Evolutionary conservation across 2,888 invertebrate genomes (phyloP).

Genomic region (Euclidia mi): DNA sequence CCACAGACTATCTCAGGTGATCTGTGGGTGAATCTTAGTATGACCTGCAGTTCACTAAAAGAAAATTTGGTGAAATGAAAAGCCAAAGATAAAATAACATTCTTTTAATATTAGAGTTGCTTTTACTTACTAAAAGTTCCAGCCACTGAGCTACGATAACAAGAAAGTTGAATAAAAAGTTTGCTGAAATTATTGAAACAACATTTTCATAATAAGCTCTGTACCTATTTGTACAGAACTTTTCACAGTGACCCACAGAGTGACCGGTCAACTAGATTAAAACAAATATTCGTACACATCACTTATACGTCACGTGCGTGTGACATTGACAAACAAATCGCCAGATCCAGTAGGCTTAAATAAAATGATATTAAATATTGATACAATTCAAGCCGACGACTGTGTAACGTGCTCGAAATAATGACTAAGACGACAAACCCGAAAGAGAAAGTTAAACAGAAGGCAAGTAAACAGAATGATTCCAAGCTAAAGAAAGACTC

Average conservation of each 20-base stretch:
- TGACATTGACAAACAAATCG: conserved; percentile 44
- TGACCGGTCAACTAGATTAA: conserved; percentile 49
- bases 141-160: too few relatives aligned
- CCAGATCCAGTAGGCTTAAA: conserved; percentile 58
- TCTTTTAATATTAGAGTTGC: too few relatives aligned
- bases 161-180: too few relatives aligned
- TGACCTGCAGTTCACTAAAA: too few relatives aligned
- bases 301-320: conserved; percentile 22
- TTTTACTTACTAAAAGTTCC: too few relatives aligned
- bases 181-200: too few relatives aligned
- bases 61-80: too few relatives aligned
- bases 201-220: neutral
- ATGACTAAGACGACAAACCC: conserved; percentile 63
- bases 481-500: conserved; percentile 47
- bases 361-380: conserved; percentile 38
- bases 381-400: conserved; percentile 25
- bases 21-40: too few relatives aligned
- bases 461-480: conserved; percentile 49
- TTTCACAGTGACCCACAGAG: conserved; percentile 19
- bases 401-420: conserved; percentile 31
- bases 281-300: conserved; percentile 21
- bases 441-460: conserved; percentile 55
- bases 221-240: conserved; percentile 7
- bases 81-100: too few relatives aligned
- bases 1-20: too few relatives aligned